These are phyloP conservation scores for Cromileptes altivelis DNA, from an alignment of 2,113 vertebrate genomes.

Conservation along the genomic window DNA sequence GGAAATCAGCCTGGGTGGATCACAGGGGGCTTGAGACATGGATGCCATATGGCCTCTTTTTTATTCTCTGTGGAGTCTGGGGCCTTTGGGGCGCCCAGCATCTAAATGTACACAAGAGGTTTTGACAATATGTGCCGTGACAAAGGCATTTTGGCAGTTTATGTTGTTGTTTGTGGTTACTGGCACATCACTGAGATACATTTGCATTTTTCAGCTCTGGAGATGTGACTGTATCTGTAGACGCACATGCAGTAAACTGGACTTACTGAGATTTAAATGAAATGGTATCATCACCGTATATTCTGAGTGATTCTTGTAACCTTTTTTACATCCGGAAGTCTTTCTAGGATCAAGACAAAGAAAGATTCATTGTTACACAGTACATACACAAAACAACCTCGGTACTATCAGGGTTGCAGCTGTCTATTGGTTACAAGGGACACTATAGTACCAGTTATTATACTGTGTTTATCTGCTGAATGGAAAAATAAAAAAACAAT, in stretches of 20 bases:
- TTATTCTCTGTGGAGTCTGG: constrained; percentile 69
- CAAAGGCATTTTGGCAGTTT: constrained; percentile 60
- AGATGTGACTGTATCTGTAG: not conserved
- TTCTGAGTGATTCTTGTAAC: not conserved
- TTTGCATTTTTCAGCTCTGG: constrained; percentile 31
- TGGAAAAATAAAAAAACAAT: too few relatives aligned
- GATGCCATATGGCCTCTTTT: constrained; percentile 76
- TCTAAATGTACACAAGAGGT: constrained; percentile 67
- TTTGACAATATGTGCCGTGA: constrained; percentile 59
- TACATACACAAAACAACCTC: not conserved
- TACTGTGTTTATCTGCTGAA: too few relatives aligned
- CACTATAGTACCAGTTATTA: too few relatives aligned
- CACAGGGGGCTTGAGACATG: constrained; percentile 70
- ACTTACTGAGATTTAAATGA: not conserved
- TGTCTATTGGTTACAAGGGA: too few relatives aligned
- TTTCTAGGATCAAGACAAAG: not conserved
- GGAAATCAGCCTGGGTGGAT: constrained; percentile 72
- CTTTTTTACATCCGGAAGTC: not conserved
- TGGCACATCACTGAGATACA: constrained; percentile 26
- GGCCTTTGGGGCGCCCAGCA: constrained; percentile 62
- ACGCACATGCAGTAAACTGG: not conserved
- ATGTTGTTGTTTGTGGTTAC: constrained; percentile 46
- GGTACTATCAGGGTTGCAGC: too few relatives aligned
- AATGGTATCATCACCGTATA: not conserved
- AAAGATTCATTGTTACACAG: not conserved